Evolutionary conservation across 2,797 vertebrate species (phyloP), one percentile per base, ranked within the genome.

Genomic region (Tokudaia muenninki): DNA sequence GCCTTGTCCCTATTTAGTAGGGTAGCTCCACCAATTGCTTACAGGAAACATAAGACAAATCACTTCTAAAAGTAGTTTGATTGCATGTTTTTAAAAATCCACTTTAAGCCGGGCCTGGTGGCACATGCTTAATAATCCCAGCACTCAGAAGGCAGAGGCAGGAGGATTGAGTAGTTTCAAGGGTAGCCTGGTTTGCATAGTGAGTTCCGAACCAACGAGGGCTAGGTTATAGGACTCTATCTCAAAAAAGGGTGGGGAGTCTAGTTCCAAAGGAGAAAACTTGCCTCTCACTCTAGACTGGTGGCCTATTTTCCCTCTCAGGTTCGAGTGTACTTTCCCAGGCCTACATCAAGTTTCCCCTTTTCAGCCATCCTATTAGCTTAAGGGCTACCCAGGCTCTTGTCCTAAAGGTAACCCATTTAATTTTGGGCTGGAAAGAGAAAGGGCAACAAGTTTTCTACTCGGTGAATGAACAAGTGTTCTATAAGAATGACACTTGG

Each of bases 31-130:
- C 31, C 47, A 94, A 65, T 47, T 55, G 7, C 24, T 78, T 82
- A 74, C 31, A 6, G 8, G 59, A 96, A 89, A 89, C 17, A 92
- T 21, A 92, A 86, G 70, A 37, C 19, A 91, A 96, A 87, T 63
- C 47, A 26, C 82, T 81, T 31, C 72, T 92, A 74, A 87, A 74
- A 92, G 37, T n/a, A 81, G 55, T 81, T 87, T 90, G 16, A 95
- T 78, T 92, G 86, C 41, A 31, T 84, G 65, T 12, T 75, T 8
- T 65, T 22, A 44, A 75, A 75, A 57, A 57, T 84, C 81, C 82
- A 37, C 19, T 57, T 92, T 19, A 57, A 91, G 34, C 21, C 1
- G 4, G 21, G 41, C 14, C 1, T 65, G 87, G 59, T 65, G 14
- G 34, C 34, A 19, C 44, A 65, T 11, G 44, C 44, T 16, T 79